Evolutionary conservation across 2,797 vertebrate genomes (phyloP), one percentile per base, ranked within the genome.

Genomic region (Schizopygopsis pylzovi): DNA sequence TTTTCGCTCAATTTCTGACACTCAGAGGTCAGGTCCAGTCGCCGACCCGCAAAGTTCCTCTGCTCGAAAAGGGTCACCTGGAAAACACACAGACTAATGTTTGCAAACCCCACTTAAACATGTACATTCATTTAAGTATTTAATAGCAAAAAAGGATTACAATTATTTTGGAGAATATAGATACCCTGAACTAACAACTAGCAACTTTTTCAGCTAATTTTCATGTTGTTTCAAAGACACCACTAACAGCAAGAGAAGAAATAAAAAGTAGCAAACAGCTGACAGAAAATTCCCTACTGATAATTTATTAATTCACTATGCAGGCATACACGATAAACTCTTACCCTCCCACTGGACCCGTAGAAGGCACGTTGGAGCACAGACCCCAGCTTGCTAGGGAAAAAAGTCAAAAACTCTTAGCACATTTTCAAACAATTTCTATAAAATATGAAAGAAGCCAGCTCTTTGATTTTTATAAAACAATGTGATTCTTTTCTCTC

Each of bases 341-440:
- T 95, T 92, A 96, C 95, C 94, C 92, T 95, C 90, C 95, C 96
- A 92, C 92, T 94, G 94, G 95, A 95, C 94, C 95, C 95, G 87
- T 95, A 96, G 92, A 96, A 96, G 92, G 94, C 94, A 93, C 95
- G 95, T 95, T 96, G 95, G 95, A 96, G 95, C 93, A 95, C 95
- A 93, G 95, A 96, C 93, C 95, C 95, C 96, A 96, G 95, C 92
- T 95, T 96, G 95, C 95, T 95, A 94, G 12, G 83, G 86, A 63
- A 91, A 22, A 77, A 77, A 90, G 65, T 78, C 20, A 84, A 70
- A 85, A 80, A 85, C 11, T 82, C 52, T 61, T 49, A 76, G 61
- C 47, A 76, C 59, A 88, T 75, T 80, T 83, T 82, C 15, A 71
- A 63, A 65, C n/a, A 61, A 39, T 20, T 10, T 68, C 43, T 47